These are phyloP conservation scores for Eugnorisma glareosa DNA, from an alignment of 2,888 invertebrate genomes.

Conservation along the genomic window DNA sequence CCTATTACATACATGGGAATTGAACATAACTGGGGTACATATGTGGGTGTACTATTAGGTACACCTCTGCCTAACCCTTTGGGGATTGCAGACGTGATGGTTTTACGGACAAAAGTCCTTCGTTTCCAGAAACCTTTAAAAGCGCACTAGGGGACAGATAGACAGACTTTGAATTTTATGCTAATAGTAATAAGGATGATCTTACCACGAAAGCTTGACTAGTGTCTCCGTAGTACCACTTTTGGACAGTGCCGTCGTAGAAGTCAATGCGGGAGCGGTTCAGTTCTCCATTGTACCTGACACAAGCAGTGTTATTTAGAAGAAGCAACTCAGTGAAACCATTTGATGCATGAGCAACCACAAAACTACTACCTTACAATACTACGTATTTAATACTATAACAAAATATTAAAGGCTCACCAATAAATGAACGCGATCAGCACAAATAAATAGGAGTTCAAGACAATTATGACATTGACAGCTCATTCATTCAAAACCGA, in stretches of 20 bases:
- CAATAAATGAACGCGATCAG: background rate
- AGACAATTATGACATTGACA: background rate
- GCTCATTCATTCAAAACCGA: background rate
- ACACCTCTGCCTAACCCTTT: background rate
- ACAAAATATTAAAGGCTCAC: background rate
- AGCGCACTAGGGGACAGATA: background rate
- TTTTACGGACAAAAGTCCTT: background rate
- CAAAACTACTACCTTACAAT: background rate
- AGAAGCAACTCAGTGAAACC: background rate
- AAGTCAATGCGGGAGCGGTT: conserved; percentile 73
- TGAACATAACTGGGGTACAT: no score
- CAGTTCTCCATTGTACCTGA: conserved; percentile 71
- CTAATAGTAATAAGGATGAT: background rate
- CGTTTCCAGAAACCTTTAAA: background rate
- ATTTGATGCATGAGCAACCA: background rate
- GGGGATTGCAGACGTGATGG: background rate
- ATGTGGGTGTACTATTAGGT: no score
- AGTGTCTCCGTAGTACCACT: conserved; percentile 63
- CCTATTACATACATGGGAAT: no score
- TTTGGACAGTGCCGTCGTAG: conserved; percentile 67
- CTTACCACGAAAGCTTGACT: conserved; percentile 28
- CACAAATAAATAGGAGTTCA: background rate
- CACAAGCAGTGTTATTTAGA: background rate
- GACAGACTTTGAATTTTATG: background rate
- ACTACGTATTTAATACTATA: background rate